phyloP scores from a whole-genome alignment of 2,113 vertebrate species.

The Xyrauchen texanus region DNA sequence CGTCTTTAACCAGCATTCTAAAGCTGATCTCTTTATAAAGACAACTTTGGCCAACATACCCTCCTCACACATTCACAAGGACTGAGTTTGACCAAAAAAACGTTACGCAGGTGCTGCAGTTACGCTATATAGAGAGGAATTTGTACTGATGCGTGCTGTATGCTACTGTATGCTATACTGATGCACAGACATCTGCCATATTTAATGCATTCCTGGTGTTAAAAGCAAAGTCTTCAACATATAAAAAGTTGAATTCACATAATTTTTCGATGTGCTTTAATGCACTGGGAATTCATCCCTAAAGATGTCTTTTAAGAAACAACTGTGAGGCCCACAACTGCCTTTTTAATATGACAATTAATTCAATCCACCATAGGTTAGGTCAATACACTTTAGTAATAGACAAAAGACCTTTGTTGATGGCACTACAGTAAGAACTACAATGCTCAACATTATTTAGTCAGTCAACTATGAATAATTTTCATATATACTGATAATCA shows the following conservation, averaged over 20 bases:
- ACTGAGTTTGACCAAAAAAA: constrained; percentile 22
- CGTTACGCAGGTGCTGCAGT: not conserved
- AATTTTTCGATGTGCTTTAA: not conserved
- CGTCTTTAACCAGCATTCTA: not conserved
- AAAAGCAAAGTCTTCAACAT: constrained; percentile 30
- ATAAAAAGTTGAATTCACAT: constrained; percentile 35
- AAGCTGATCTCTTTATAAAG: not conserved
- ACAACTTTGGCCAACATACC: constrained; percentile 20
- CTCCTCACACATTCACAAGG: constrained; percentile 26
- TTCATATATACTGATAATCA: constrained; percentile 46
- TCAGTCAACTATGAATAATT: not conserved
- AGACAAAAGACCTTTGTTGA: constrained; percentile 32
- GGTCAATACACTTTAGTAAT: constrained; percentile 25
- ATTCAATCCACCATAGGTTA: constrained; percentile 19
- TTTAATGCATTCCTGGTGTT: constrained; percentile 41
- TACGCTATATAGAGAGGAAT: constrained; percentile 31
- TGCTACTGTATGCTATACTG: constrained; percentile 27
- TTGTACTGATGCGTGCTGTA: constrained; percentile 44
- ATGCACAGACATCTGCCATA: constrained; percentile 13
- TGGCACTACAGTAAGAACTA: constrained; percentile 3
- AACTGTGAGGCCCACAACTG: not conserved
- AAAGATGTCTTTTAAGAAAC: not conserved
- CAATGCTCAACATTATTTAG: constrained; percentile 26
- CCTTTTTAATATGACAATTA: constrained; percentile 15
- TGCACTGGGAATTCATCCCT: constrained; percentile 4